Conservation (phyloP, 2,113 vertebrate genomes). For the Tylochromis polylepis region DNA sequence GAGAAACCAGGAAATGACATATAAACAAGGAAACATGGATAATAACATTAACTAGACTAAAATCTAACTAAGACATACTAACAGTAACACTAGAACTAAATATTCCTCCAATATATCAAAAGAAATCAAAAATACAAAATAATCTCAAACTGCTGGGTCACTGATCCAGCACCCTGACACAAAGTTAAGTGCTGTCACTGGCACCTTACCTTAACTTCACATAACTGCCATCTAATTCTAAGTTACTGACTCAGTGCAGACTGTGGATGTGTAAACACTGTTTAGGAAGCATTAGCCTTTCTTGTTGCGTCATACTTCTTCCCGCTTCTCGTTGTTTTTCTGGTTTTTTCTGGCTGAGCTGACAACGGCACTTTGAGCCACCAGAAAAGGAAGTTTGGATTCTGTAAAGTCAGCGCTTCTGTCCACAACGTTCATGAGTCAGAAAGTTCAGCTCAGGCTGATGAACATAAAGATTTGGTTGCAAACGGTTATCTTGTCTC, state of each 20-base stretch:
- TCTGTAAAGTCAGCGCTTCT: neutral
- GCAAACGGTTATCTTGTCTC: neutral
- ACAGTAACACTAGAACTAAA: no score
- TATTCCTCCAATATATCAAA: no score
- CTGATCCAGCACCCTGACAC: no score
- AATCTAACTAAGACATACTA: no score
- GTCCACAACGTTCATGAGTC: rapidly evolving
- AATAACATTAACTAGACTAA: no score
- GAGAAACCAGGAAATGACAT: no score
- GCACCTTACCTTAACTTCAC: neutral
- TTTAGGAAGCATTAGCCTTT: neutral
- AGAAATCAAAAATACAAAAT: no score
- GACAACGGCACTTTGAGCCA: neutral
- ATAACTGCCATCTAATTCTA: neutral
- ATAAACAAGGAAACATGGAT: no score
- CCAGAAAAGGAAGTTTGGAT: neutral
- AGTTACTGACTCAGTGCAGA: neutral
- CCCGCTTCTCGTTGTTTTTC: neutral
- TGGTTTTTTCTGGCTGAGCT: neutral
- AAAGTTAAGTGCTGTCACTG: rapidly evolving
- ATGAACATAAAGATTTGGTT: rapidly evolving
- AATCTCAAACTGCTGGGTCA: no score
- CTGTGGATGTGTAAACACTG: neutral
- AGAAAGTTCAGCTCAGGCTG: neutral
- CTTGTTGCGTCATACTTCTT: neutral